A percentile compares a stretch with the other conserved stretches of the same genome.
Evolutionary conservation across 1,140 invertebrate species (phyloP).

Genomic region (Maconellicoccus hirsutus): DNA sequence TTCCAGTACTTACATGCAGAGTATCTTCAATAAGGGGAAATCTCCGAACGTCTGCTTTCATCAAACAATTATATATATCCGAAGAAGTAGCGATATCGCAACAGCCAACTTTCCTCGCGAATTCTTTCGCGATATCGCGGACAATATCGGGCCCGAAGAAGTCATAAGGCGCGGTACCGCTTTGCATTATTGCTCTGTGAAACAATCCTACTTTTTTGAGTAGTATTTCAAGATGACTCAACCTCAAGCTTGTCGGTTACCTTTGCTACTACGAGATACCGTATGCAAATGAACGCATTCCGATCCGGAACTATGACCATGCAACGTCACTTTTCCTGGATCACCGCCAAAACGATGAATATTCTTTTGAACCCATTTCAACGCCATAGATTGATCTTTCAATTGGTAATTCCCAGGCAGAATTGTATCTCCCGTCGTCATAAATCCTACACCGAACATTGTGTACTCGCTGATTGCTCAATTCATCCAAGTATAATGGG

Average conservation of each 20-base stretch:
- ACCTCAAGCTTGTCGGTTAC: too few relatives aligned
- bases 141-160: neutral
- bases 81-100: neutral
- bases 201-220: slow-evolving; percentile 1
- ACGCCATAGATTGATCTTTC: slow-evolving; percentile 36
- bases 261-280: slow-evolving; percentile 14
- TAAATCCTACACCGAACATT: slow-evolving; percentile 30
- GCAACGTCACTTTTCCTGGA: slow-evolving; percentile 28
- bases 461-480: too few relatives aligned
- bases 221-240: too few relatives aligned
- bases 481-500: slow-evolving; percentile 16
- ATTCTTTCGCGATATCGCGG: neutral
- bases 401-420: slow-evolving; percentile 35
- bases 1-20: too few relatives aligned
- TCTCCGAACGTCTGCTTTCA: slow-evolving; percentile 6
- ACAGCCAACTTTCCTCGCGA: neutral
- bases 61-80: neutral
- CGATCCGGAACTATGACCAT: slow-evolving; percentile 30
- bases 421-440: slow-evolving; percentile 28
- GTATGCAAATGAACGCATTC: slow-evolving; percentile 24
- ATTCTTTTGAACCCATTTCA: slow-evolving; percentile 38
- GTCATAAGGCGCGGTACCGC: neutral
- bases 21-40: too few relatives aligned
- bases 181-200: neutral
- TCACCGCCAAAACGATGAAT: slow-evolving; percentile 35